phyloP scores from a whole-genome alignment of 2,888 invertebrate genomes.

The Hypercompe scribonia region DNA sequence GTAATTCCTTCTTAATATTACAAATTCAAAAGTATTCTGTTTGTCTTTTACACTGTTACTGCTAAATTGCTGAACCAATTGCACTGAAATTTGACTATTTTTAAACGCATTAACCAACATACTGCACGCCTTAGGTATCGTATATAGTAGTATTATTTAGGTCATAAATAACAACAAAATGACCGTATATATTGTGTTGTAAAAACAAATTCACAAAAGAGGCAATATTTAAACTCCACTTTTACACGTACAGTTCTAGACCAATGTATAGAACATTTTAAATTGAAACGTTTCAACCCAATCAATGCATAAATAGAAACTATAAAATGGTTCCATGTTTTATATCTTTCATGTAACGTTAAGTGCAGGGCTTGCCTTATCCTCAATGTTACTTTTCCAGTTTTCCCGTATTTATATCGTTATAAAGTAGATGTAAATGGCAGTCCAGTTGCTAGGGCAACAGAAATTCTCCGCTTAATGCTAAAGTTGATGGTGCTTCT shows the following conservation, averaged over 20 bases:
- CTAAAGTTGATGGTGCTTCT: constrained; percentile 17
- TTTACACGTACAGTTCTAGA: neutral
- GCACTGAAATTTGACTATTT: too few relatives aligned
- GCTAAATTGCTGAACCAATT: too few relatives aligned
- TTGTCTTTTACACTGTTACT: too few relatives aligned
- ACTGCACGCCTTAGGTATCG: too few relatives aligned
- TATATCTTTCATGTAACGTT: constrained; percentile 26
- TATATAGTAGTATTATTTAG: too few relatives aligned
- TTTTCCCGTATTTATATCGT: constrained; percentile 34
- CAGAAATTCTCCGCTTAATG: constrained; percentile 16
- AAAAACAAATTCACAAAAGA: neutral
- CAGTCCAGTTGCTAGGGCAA: constrained; percentile 25
- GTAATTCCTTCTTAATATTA: too few relatives aligned
- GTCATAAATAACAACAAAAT: too few relatives aligned
- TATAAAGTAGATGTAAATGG: constrained; percentile 35
- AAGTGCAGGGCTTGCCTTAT: constrained; percentile 41
- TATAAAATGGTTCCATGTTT: constrained; percentile 27
- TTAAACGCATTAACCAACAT: too few relatives aligned
- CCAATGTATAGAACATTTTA: neutral
- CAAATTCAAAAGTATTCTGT: too few relatives aligned
- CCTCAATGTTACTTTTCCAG: constrained; percentile 22
- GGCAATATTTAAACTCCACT: neutral
- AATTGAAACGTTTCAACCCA: neutral
- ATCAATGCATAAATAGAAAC: constrained; percentile 13
- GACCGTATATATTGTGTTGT: too few relatives aligned